These are phyloP conservation scores for Nycticorax nycticorax DNA, from an alignment of 2,113 vertebrate species.

Conservation along the genomic window DNA sequence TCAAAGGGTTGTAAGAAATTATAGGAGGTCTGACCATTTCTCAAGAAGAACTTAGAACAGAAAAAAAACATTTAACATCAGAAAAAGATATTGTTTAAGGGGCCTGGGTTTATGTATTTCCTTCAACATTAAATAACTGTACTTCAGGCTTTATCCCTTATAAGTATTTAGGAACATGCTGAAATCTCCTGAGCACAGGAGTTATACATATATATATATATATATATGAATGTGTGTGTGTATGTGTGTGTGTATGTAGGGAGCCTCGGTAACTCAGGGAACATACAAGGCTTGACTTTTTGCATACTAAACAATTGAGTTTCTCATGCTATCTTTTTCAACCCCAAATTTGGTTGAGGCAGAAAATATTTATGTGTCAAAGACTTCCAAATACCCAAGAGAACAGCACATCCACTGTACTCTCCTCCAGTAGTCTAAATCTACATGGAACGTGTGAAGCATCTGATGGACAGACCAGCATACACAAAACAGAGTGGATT, in stretches of 20 bases:
- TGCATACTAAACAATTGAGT: background rate
- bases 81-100: background rate
- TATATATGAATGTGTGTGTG: too few species aligned
- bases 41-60: background rate
- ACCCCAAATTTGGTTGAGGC: fast-evolving
- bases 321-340: background rate
- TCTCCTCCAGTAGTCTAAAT: background rate
- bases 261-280: background rate
- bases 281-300: background rate
- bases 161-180: background rate
- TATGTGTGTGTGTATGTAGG: too few species aligned
- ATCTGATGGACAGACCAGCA: background rate
- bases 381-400: background rate
- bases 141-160: background rate
- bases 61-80: background rate
- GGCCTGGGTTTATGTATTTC: background rate
- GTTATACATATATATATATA: too few species aligned
- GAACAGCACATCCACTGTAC: background rate
- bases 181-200: background rate
- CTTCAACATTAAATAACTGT: background rate
- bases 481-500: background rate
- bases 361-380: background rate
- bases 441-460: background rate
- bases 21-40: background rate
- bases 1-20: background rate